Percentiles rank a stretch among this genome's conserved stretches.
phyloP scores from a whole-genome alignment of 1,140 invertebrate genomes.

The Adoxophyes honmai region DNA sequence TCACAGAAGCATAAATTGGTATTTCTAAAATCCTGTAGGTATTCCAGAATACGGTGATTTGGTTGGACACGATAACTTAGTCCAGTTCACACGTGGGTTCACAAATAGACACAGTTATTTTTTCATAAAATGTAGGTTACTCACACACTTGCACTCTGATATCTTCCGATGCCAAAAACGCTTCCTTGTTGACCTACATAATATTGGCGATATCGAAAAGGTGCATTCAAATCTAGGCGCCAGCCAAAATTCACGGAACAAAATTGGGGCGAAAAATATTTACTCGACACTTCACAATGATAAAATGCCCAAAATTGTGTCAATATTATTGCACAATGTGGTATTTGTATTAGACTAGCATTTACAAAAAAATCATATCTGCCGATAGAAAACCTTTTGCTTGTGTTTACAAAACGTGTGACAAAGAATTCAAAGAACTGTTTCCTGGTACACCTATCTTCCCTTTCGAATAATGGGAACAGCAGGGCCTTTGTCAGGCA shows the following conservation, averaged over 20 bases:
- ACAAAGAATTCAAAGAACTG: slow-evolving; percentile 37
- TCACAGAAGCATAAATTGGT: too few species aligned
- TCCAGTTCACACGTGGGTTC: too few species aligned
- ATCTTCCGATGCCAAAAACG: not conserved
- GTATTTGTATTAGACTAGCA: too few species aligned
- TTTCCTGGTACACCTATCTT: slow-evolving; percentile 39
- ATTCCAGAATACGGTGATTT: too few species aligned
- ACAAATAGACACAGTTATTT: not conserved
- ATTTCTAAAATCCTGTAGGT: too few species aligned
- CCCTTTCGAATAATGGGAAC: slow-evolving; percentile 29
- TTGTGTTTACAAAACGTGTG: slow-evolving; percentile 6
- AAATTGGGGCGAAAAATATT: slow-evolving; percentile 9
- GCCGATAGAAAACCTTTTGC: not conserved
- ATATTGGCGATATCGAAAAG: not conserved
- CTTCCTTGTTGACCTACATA: not conserved
- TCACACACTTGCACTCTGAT: too few species aligned
- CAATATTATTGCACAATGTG: not conserved
- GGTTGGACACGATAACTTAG: too few species aligned
- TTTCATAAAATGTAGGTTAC: too few species aligned
- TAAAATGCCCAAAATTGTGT: not conserved
- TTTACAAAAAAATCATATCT: too few species aligned
- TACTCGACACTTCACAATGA: not conserved
- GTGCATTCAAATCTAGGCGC: slow-evolving; percentile 2
- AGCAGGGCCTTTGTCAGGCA: slow-evolving; percentile 33
- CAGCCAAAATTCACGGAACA: slow-evolving; percentile 4